Base-by-base conservation (phyloP, 2,113 vertebrate species). In the Cyrtonyx montezumae region DNA sequence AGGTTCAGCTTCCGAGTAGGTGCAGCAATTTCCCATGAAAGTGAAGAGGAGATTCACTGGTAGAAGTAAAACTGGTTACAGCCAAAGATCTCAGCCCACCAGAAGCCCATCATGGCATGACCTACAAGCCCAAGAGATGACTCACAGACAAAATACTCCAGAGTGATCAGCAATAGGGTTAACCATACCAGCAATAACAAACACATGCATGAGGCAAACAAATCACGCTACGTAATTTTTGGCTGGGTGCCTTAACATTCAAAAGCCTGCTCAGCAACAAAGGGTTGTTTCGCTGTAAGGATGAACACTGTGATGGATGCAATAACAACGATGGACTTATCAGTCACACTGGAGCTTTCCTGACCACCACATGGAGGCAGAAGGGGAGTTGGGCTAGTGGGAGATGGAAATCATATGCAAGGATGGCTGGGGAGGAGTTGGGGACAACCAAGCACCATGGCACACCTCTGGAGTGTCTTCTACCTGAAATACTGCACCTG, bases 401-500 rank as follows among this genome's bases (percentile, higher is more conserved):
- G 9, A 79, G 37, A 30, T 30, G 62, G 1, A 80, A n/a, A 66
- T 22, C 68, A 34, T 1, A 13, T 80, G 37, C 0, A 4, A 4
- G 28, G 46, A 34, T 8, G 59, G 65, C 21, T 43, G 56, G 21
- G 28, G 22, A 83, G n/a, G 37, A 2, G 1, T 0, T 0, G 0
- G n/a, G 28, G 32, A 69, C n/a, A 51, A 86, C 46, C 49, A 62
- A 46, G 15, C 0, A 1, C 46, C 7, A 1, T 36, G 46, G 78
- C 14, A 69, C 19, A 55, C 28, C 46, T 70, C n/a, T 71, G 76
- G 34, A 10, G 46, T n/a, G 42, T 70, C 65, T 71, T 80, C 61
- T 48, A 65, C 19, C 8, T 7, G 59, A 74, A 85, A 83, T 18
- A 16, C 26, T 23, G 6, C 65, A 74, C 79, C 84, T 74, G 45